Base-by-base conservation (phyloP, 2,888 invertebrate genomes). In the Stenchaetothrips biformis region DNA sequence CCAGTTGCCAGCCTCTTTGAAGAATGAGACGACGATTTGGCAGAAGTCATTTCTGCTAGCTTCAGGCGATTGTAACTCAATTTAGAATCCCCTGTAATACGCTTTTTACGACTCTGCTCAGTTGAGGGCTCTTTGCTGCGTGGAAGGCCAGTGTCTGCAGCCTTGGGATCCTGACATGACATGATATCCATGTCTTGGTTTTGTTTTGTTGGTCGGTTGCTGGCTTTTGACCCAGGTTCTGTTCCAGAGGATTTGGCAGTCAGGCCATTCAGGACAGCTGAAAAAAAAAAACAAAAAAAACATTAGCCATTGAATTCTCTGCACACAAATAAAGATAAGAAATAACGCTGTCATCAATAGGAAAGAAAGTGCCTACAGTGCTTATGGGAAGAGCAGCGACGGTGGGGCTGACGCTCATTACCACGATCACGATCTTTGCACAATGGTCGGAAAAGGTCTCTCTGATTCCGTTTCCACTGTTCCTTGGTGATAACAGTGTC, bases 401-500 rank as follows among this genome's bases (percentile, higher is more conserved):
- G 79, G 21, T 49, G 49, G n/a, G 86, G 21, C 84, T 83, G 59
- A 83, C 82, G 78, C 81, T 84, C 25, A 84, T 83, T 80, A 84
- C 85, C 7, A 83, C 83, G 67, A 85, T 85, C 48, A 84, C 83
- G 82, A 86, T 87, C 80, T 85, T 84, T 67, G 86, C 86, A 83
- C 86, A 86, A 78, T 85, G 85, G 81, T 8, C 86, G 86, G 84
- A 86, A 84, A 81, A 85, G 80, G 83, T 86, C 85, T 82, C 85
- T 85, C 80, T 87, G 87, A 62, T 87, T 62, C 88, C 67, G 67
- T 74, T 74, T 90, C 96, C 96, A 97, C 83, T 93, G 92, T 82
- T 92, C 92, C 85, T 93, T 92, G 83, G 92, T 93, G 81, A 94
- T 86, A 82, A 95, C 90, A 59, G 90, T 89, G 88, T 97, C 97